Evolutionary conservation across 2,888 invertebrate genomes (phyloP).

Genomic region (Suillia variegata): DNA sequence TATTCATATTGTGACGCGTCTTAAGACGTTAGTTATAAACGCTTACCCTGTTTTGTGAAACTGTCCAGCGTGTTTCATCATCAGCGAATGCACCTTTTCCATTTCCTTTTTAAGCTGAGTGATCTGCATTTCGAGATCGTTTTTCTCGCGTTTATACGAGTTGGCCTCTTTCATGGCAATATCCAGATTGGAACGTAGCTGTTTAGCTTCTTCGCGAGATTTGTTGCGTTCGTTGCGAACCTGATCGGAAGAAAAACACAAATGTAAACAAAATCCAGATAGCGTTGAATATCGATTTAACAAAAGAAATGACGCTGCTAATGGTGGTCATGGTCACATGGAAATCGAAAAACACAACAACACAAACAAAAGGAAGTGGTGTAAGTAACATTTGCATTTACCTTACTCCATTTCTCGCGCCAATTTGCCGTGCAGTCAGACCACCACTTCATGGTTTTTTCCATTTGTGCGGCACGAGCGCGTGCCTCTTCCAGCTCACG

Average conservation of each 20-base stretch:
- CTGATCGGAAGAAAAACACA: conserved; percentile 48
- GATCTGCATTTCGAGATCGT: conserved; percentile 77
- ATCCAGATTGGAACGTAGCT: conserved; percentile 80
- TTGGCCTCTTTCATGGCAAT: conserved; percentile 76
- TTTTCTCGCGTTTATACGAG: conserved; percentile 76
- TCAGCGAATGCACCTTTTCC: conserved; percentile 74
- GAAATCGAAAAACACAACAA: neutral
- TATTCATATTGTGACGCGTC: neutral
- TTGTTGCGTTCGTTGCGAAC: conserved; percentile 91
- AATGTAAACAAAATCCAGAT: conserved; percentile 1
- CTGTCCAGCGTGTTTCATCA: conserved; percentile 73
- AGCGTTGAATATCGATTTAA: conserved; percentile 27
- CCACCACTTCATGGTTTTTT: conserved; percentile 99
- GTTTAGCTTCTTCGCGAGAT: conserved; percentile 87
- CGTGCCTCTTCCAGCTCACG: conserved; percentile 92
- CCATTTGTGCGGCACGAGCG: conserved; percentile 96
- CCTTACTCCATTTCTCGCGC: conserved; percentile 96
- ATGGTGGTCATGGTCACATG: neutral
- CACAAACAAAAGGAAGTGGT: neutral
- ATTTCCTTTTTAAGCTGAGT: conserved; percentile 79
- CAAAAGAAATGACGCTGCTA: conserved; percentile 15
- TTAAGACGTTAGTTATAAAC: too few species aligned
- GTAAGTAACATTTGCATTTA: conserved; percentile 30
- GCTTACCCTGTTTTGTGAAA: conserved; percentile 64
- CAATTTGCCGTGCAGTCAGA: conserved; percentile 97